phyloP scores from a whole-genome alignment of 2,888 invertebrate genomes.

The Drosophila peninsularis region DNA sequence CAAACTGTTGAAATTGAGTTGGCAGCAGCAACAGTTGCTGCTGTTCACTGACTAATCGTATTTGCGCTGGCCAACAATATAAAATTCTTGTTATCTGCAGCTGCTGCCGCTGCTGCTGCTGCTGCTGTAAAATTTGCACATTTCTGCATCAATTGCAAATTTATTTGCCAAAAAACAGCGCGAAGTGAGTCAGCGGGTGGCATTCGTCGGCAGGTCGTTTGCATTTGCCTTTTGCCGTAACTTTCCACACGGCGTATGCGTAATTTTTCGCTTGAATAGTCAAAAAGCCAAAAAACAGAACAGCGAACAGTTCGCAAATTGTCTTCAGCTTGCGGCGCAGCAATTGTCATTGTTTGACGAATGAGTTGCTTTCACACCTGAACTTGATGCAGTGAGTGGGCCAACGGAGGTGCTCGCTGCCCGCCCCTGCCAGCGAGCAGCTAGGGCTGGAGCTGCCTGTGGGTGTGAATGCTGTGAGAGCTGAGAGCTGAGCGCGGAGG shows the following conservation, averaged over 20 bases:
- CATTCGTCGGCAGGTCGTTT: conserved; percentile 53
- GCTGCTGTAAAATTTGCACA: conserved; percentile 77
- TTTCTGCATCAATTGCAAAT: conserved; percentile 79
- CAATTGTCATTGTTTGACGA: conserved; percentile 62
- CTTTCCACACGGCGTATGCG: conserved; percentile 58
- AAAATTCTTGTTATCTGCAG: conserved; percentile 42
- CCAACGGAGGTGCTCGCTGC: too few relatives aligned
- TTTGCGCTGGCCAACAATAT: conserved; percentile 42
- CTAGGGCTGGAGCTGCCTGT: neutral
- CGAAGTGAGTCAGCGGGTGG: conserved; percentile 43
- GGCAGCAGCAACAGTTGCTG: conserved; percentile 22
- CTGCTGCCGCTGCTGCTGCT: conserved; percentile 38
- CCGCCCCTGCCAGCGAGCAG: too few relatives aligned
- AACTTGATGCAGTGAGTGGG: neutral
- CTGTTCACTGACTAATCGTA: conserved; percentile 48
- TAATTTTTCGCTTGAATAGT: conserved; percentile 42
- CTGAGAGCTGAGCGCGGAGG: neutral
- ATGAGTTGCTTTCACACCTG: conserved; percentile 62
- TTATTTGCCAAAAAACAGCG: conserved; percentile 43
- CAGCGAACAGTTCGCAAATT: conserved; percentile 31
- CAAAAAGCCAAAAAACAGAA: conserved; percentile 13
- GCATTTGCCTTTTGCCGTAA: conserved; percentile 44
- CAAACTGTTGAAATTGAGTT: conserved; percentile 36
- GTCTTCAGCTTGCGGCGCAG: conserved; percentile 27
- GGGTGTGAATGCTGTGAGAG: neutral